Evolutionary conservation across 2,797 vertebrate species (phyloP).

Genomic region (Varecia variegata): DNA sequence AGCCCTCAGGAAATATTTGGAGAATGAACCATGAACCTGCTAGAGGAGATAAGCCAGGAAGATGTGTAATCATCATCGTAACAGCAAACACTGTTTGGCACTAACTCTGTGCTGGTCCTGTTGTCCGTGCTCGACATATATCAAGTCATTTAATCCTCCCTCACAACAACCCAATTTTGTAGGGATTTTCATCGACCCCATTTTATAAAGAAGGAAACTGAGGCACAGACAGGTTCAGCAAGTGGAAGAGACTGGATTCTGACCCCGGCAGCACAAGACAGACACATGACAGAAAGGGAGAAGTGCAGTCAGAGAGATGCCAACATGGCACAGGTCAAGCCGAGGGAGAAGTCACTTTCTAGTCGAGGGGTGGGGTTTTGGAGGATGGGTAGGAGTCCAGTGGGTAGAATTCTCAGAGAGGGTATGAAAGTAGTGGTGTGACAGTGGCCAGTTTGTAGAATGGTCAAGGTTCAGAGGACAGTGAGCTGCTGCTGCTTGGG

Average conservation of each 20-base stretch:
- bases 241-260: background rate
- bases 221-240: background rate
- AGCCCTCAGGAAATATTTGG: background rate
- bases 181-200: background rate
- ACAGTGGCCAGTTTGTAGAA: too few species aligned
- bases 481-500: background rate
- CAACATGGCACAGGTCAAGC: background rate
- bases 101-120: background rate
- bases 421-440: background rate
- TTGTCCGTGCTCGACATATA: accelerated
- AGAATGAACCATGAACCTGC: background rate
- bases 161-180: background rate
- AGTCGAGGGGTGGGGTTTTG: background rate
- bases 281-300: accelerated
- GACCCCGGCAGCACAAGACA: background rate
- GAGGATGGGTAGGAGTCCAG: background rate
- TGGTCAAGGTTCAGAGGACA: background rate
- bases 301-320: background rate
- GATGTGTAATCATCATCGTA: background rate
- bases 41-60: background rate
- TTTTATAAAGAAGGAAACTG: background rate
- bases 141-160: background rate
- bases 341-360: background rate
- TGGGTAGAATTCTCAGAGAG: background rate
- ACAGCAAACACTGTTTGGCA: background rate